phyloP scores from a whole-genome alignment of 2,113 vertebrate genomes.

The Gadus chalcogrammus region DNA sequence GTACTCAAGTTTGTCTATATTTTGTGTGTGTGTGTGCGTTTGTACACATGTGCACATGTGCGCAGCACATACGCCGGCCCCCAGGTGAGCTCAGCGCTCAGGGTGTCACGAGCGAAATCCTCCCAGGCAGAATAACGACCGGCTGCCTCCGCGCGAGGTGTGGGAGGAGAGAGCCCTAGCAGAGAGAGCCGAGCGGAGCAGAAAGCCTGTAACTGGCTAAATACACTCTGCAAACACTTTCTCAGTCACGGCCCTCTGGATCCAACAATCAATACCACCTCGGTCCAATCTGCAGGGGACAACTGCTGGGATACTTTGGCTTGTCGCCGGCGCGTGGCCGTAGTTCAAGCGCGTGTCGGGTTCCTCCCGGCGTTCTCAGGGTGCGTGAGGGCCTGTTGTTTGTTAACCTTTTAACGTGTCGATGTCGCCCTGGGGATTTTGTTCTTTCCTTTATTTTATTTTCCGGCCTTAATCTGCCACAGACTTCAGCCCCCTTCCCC shows the following conservation, averaged over 20 bases:
- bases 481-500: conserved; percentile 6
- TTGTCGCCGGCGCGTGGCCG: too few species aligned
- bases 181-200: not conserved
- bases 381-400: too few species aligned
- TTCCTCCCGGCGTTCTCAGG: too few species aligned
- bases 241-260: not conserved
- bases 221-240: conserved; percentile 25
- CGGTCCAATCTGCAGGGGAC: too few species aligned
- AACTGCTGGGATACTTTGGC: too few species aligned
- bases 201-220: conserved; percentile 23
- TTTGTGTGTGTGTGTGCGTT: conserved; percentile 12
- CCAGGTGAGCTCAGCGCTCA: conserved; percentile 29
- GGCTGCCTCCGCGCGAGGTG: not conserved
- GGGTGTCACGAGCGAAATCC: conserved; percentile 43
- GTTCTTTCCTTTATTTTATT: too few species aligned
- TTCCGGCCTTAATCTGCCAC: conserved; percentile 22
- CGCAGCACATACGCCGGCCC: conserved; percentile 15
- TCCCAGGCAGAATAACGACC: conserved; percentile 13
- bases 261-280: too few species aligned
- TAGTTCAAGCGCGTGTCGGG: too few species aligned
- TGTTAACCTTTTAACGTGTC: conserved; percentile 25
- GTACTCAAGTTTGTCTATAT: not conserved
- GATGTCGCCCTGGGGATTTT: not conserved
- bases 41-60: not conserved
- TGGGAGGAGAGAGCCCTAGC: not conserved